A percentile compares a stretch with the other conserved stretches of the same genome.
Evolutionary conservation across 2,113 vertebrate genomes (phyloP).

Genomic region (Manacus vitellinus): DNA sequence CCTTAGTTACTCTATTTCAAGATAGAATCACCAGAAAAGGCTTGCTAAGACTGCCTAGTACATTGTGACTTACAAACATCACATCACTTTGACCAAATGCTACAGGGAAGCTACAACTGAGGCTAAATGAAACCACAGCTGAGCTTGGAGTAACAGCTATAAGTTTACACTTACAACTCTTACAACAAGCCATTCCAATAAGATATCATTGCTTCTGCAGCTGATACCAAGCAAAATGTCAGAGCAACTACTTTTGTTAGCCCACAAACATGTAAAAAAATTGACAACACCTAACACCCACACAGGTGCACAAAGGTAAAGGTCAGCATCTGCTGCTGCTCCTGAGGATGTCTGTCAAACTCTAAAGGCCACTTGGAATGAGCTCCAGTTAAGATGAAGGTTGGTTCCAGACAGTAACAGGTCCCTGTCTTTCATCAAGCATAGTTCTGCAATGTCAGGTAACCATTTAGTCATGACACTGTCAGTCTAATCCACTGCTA

Average conservation of each 20-base stretch:
- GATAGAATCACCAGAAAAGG: constrained; percentile 1
- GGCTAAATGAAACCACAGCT: background rate
- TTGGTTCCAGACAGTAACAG: background rate
- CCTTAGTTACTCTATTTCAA: background rate
- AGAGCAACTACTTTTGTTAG: background rate
- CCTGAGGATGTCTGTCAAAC: background rate
- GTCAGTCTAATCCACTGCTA: background rate
- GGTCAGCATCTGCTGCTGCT: background rate
- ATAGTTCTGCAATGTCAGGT: background rate
- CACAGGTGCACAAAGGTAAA: background rate
- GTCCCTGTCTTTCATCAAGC: background rate
- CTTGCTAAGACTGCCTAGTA: background rate
- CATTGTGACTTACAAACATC: background rate
- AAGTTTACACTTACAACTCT: background rate
- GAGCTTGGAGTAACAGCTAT: background rate
- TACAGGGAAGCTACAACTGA: background rate
- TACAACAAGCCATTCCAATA: background rate
- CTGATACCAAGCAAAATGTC: background rate
- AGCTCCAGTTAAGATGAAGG: background rate
- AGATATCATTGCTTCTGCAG: background rate
- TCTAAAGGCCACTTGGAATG: background rate
- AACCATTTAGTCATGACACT: background rate
- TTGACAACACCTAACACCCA: background rate
- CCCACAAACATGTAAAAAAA: background rate
- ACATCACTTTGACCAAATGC: background rate